Evolutionary conservation across 2,888 invertebrate species (phyloP).

Genomic region (Ceramica pisi): DNA sequence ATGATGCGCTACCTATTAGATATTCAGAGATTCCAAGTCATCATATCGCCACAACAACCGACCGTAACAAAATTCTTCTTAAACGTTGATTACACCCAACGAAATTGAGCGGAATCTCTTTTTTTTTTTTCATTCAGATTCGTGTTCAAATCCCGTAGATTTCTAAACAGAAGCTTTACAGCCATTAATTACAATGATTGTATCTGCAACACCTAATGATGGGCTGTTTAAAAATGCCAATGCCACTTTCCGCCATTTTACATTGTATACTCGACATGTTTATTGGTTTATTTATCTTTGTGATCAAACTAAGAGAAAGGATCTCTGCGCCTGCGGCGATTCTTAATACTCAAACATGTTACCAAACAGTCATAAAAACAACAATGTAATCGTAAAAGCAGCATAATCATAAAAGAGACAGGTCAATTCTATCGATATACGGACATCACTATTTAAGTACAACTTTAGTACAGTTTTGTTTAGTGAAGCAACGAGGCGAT

Average conservation of each 20-base stretch:
- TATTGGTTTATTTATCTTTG: too few species aligned
- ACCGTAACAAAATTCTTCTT: too few species aligned
- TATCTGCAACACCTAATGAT: neutral
- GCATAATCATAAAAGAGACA: constrained; percentile 12
- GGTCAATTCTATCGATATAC: constrained; percentile 22
- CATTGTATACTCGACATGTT: neutral
- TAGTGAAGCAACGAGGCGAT: constrained; percentile 48
- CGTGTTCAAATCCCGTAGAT: too few species aligned
- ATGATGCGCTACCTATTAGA: too few species aligned
- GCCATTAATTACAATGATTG: too few species aligned
- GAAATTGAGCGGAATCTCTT: too few species aligned
- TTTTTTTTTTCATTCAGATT: too few species aligned
- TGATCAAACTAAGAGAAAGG: constrained; percentile 3
- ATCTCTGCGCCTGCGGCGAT: neutral
- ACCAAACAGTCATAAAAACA: constrained; percentile 27
- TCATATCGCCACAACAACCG: too few species aligned
- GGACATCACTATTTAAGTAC: constrained; percentile 45
- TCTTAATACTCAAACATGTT: neutral
- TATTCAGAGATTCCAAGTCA: too few species aligned
- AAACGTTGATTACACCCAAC: too few species aligned
- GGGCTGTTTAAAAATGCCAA: neutral
- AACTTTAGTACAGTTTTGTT: constrained; percentile 45
- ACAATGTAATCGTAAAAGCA: constrained; percentile 7
- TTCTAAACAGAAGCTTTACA: too few species aligned
- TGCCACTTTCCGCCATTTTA: neutral